These are phyloP conservation scores for Smittia sp. DNA, from an alignment of 2,888 invertebrate genomes.

Conservation along the genomic window DNA sequence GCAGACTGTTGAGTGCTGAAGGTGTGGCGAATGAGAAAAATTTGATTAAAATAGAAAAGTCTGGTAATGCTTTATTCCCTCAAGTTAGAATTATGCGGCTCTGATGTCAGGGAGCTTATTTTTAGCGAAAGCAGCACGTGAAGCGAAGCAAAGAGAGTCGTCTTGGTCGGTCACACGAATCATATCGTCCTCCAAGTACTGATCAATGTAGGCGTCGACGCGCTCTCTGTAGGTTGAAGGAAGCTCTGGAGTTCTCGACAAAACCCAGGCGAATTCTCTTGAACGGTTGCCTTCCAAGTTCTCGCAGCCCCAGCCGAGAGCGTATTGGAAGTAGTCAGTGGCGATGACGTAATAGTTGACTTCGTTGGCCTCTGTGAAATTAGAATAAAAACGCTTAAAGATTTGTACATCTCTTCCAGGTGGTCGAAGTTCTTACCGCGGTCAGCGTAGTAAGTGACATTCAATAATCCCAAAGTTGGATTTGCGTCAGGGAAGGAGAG, in stretches of 20 bases:
- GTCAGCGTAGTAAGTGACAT: not conserved
- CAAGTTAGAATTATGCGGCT: no score
- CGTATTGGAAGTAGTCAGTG: constrained; percentile 36
- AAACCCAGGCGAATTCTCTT: not conserved
- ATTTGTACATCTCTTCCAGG: no score
- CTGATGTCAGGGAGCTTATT: no score
- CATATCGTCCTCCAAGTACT: not conserved
- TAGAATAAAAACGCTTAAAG: not conserved
- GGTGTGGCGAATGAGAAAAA: no score
- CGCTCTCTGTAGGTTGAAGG: not conserved
- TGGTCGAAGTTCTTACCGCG: no score
- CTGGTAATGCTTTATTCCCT: no score
- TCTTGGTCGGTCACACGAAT: not conserved
- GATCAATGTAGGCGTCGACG: constrained; percentile 1
- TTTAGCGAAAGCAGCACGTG: no score
- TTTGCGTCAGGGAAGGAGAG: not conserved
- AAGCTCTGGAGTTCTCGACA: not conserved
- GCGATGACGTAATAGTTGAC: constrained; percentile 18
- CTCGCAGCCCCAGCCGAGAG: constrained; percentile 28
- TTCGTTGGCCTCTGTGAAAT: not conserved
- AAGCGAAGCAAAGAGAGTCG: not conserved
- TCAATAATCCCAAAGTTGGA: not conserved
- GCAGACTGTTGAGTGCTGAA: no score
- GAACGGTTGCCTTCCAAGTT: not conserved
- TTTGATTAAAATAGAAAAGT: no score